Percentiles rank a stretch among this genome's conserved stretches.
phyloP scores from a whole-genome alignment of 2,888 invertebrate species.

The Hirtodrosophila cameraria region DNA sequence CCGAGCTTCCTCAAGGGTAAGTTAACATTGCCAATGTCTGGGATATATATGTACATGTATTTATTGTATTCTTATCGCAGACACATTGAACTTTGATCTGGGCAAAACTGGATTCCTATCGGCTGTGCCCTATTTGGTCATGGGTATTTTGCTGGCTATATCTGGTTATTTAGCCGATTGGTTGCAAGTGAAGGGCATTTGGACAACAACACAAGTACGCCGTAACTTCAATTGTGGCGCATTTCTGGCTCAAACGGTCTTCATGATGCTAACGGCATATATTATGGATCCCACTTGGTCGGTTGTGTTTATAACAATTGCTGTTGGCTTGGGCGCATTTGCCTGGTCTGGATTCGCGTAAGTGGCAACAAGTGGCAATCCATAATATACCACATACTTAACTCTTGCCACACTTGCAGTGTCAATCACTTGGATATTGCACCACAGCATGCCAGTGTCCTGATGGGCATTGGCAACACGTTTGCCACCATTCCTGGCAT shows the following conservation, averaged over 20 bases:
- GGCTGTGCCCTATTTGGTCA: constrained; percentile 94
- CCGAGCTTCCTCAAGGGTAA: constrained; percentile 93
- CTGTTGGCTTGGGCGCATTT: constrained; percentile 95
- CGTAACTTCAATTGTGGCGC: constrained; percentile 90
- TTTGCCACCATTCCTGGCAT: constrained; percentile 96
- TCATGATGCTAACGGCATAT: constrained; percentile 93
- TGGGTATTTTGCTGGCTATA: constrained; percentile 92
- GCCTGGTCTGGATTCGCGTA: constrained; percentile 97
- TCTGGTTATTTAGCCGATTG: constrained; percentile 94
- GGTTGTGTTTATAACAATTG: constrained; percentile 93
- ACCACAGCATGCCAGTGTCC: constrained; percentile 94
- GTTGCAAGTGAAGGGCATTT: constrained; percentile 87
- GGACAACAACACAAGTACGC: constrained; percentile 91
- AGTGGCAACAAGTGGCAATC: constrained; percentile 54
- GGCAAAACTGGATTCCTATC: constrained; percentile 92
- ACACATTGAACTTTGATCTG: constrained; percentile 89
- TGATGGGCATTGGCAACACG: constrained; percentile 97
- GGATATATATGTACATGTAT: neutral
- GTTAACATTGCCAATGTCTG: neutral
- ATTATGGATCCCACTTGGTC: constrained; percentile 88
- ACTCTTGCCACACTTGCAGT: constrained; percentile 83
- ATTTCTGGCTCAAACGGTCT: constrained; percentile 91
- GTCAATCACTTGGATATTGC: constrained; percentile 95
- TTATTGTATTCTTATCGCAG: constrained; percentile 84
- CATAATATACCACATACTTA: neutral